Conservation (phyloP, 2,888 invertebrate species). For the Lasioglossum oenotherae region DNA sequence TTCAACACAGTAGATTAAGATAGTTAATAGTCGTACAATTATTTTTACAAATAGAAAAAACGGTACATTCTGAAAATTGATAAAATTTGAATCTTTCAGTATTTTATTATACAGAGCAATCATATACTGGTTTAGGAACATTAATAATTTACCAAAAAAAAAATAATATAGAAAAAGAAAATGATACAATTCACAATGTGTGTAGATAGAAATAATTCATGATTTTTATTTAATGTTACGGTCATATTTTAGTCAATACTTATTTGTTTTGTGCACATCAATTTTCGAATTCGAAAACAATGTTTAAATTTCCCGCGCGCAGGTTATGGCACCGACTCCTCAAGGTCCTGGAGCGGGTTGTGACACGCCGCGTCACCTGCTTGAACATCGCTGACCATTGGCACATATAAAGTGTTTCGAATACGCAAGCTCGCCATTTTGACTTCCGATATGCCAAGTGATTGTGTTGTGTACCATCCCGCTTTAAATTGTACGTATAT, state of each 20-base stretch:
- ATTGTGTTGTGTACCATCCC: neutral
- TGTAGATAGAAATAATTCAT: neutral
- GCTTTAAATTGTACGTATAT: neutral
- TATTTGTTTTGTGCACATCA: neutral
- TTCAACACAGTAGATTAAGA: neutral
- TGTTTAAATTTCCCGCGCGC: neutral
- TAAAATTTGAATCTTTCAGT: neutral
- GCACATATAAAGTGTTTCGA: neutral
- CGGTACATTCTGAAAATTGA: neutral
- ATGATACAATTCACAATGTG: no score
- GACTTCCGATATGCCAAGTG: neutral
- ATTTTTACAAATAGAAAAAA: neutral
- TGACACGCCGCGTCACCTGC: neutral
- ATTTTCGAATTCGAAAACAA: neutral
- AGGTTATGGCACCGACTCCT: neutral
- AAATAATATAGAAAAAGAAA: neutral
- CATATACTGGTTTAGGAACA: neutral
- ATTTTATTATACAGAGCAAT: neutral
- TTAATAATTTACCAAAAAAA: neutral
- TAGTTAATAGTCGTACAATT: neutral
- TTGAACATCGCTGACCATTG: neutral
- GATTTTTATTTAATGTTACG: neutral
- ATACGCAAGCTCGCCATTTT: constrained; percentile 22
- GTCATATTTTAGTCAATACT: neutral
- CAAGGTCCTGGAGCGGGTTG: neutral